Conservation (phyloP, 2,888 invertebrate species). For the Gandaritis pyraliata region DNA sequence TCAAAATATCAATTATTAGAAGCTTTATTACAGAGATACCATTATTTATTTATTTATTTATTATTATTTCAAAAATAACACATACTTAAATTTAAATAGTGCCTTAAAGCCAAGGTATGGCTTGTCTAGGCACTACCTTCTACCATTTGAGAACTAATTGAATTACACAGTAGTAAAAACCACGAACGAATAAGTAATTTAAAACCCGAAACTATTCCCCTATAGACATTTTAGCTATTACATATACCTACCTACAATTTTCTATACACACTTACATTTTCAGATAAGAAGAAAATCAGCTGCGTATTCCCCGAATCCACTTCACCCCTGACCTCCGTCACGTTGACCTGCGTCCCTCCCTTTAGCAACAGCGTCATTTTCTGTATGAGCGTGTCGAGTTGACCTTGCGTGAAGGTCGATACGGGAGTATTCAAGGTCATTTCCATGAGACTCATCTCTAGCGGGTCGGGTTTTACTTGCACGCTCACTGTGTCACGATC, state of each 20-base stretch:
- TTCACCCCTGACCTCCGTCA: constrained; percentile 84
- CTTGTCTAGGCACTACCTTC: no score
- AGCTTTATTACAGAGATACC: no score
- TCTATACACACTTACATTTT: constrained; percentile 69
- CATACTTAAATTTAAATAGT: no score
- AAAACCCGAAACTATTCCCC: no score
- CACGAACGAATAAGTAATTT: no score
- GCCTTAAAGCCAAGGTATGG: no score
- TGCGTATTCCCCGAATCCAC: constrained; percentile 86
- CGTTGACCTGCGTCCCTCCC: constrained; percentile 87
- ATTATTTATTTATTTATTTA: no score
- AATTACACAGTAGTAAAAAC: no score
- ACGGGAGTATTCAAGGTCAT: constrained; percentile 91
- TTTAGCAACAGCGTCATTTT: constrained; percentile 92
- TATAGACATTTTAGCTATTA: no score
- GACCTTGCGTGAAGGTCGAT: constrained; percentile 78
- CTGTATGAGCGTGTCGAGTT: constrained; percentile 90
- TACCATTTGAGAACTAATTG: background rate
- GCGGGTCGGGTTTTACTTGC: constrained; percentile 90
- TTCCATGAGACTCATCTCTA: constrained; percentile 91
- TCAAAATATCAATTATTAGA: no score
- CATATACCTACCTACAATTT: no score
- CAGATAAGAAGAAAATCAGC: constrained; percentile 88
- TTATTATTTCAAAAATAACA: no score
- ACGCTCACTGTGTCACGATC: constrained; percentile 93